Conservation (phyloP, 2,888 invertebrate species). For the Lasioglossum morio region DNA sequence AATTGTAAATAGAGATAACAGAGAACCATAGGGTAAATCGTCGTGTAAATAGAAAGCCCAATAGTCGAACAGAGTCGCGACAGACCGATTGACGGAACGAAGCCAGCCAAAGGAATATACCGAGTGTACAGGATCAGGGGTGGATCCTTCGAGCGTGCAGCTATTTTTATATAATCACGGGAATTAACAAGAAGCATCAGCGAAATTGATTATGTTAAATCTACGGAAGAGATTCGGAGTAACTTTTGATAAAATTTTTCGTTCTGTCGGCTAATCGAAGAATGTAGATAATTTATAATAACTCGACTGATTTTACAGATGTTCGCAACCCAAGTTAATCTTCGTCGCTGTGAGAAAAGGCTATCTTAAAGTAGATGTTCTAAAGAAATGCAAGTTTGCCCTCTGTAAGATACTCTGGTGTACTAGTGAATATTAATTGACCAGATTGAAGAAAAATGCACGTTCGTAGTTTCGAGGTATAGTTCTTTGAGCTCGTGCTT, state of each 20-base stretch:
- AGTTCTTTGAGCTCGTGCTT: conserved; percentile 38
- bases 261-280: background rate
- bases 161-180: background rate
- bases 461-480: background rate
- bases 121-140: background rate
- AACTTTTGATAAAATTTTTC: background rate
- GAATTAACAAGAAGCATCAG: background rate
- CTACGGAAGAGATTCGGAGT: background rate
- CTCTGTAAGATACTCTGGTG: background rate
- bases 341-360: background rate
- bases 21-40: background rate
- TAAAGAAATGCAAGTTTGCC: background rate
- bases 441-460: background rate
- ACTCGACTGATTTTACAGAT: background rate
- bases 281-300: background rate
- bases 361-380: background rate
- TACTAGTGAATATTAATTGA: background rate
- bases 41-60: conserved; percentile 13
- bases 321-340: background rate
- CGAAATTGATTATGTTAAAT: background rate
- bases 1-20: conserved; percentile 11
- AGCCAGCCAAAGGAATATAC: background rate
- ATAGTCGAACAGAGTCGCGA: conserved; percentile 9
- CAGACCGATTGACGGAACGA: background rate
- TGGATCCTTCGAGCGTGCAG: conserved; percentile 4